Base-by-base conservation (phyloP, 2,797 vertebrate species). In the Channa striata region DNA sequence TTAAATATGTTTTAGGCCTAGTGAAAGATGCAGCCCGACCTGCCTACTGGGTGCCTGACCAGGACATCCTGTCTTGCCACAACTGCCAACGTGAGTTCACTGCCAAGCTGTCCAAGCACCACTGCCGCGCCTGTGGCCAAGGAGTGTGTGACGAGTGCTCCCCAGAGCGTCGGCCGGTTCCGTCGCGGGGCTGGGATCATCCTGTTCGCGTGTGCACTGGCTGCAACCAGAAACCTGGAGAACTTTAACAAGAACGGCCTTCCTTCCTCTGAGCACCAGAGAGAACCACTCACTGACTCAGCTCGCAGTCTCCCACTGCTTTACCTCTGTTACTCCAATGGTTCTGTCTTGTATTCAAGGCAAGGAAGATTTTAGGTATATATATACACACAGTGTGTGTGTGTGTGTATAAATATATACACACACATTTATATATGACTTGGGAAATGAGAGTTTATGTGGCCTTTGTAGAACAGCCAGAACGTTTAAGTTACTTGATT, bases 21-120 rank as follows among this genome's bases (percentile, higher is more conserved):
- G 95, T 99, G 59, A 99, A 99, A 87, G 98, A 99, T 1, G 98
- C 97, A 0, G 98, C 98, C 51, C 95, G 98, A 80, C 98, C 98
- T 16, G 94, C 97, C 0, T 99, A 99, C 91, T 99, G 98, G 98
- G 97, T 99, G 65, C 98, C 98, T 11, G 98, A 99, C 89, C 97
- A 99, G 30, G 97, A 99, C 87, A 99, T 99, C 86, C 93, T 95
- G 74, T 95, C 94, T 76, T 99, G 98, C 92, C 94, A 95, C 92
- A 94, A 92, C 76, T 99, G 98, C 93, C 96, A 93, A 78, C 96
- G 97, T 33, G 96, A 97, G 78, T 99, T 99, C 93, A 97, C 94
- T 77, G 78, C 96, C 93, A 99, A 97, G 84, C 95, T 99, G 63
- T 98, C 97, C 78, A 99, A 99, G 86, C 98, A 99, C 88, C 98